phyloP scores from a whole-genome alignment of 2,888 invertebrate species.

The Synergus itoensis region DNA sequence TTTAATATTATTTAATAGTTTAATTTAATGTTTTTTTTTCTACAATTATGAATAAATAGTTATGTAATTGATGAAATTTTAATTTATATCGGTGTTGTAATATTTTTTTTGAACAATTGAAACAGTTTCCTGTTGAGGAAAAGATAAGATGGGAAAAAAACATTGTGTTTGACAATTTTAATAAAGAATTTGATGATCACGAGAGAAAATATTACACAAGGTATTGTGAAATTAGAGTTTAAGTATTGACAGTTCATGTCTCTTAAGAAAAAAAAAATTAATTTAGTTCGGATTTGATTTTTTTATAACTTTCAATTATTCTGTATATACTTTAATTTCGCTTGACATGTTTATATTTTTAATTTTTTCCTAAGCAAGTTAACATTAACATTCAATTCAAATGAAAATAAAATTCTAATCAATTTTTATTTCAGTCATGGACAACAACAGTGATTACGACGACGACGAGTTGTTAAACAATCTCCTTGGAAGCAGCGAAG shows the following conservation, averaged over 20 bases:
- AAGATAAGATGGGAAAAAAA: background rate
- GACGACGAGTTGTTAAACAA: slow-evolving; percentile 45
- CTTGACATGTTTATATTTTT: background rate
- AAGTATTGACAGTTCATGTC: background rate
- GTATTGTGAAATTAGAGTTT: background rate
- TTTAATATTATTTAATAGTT: too few species aligned
- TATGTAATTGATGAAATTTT: background rate
- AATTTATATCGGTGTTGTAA: background rate
- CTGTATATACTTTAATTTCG: background rate
- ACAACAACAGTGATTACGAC: slow-evolving; percentile 46
- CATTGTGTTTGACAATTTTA: background rate
- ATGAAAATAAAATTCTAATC: background rate
- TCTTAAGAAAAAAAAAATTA: background rate
- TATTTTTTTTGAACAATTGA: background rate
- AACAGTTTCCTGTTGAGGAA: background rate
- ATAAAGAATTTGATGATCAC: background rate
- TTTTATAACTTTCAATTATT: background rate
- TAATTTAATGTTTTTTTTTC: background rate
- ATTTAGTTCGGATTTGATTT: background rate
- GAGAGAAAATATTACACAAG: background rate
- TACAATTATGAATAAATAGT: background rate
- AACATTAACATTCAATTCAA: background rate
- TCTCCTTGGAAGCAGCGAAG: slow-evolving; percentile 41
- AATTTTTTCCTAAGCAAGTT: background rate
- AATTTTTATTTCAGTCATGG: slow-evolving; percentile 22